Percentiles rank a stretch among this genome's conserved stretches.
Conservation (phyloP, 2,888 invertebrate species). For the Philonicus albiceps region DNA sequence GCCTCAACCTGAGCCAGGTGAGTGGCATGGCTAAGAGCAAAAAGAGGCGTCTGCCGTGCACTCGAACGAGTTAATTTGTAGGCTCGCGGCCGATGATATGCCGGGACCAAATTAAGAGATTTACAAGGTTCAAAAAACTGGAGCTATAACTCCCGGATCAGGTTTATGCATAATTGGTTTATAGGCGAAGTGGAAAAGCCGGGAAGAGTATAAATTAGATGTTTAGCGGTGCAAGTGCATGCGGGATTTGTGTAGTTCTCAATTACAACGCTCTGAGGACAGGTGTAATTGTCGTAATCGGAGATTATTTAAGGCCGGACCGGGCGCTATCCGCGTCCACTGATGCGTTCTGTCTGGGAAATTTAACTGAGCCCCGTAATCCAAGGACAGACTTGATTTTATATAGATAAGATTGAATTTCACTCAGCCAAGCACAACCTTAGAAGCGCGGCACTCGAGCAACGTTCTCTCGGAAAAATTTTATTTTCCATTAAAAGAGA, state of each 20-base stretch:
- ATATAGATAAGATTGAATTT: background rate
- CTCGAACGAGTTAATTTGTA: slow-evolving; percentile 70
- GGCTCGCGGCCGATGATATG: slow-evolving; percentile 66
- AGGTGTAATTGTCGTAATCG: slow-evolving; percentile 32
- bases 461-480: background rate
- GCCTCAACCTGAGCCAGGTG: slow-evolving; percentile 1
- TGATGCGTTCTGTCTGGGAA: background rate
- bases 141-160: slow-evolving; percentile 30
- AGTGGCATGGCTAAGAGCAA: slow-evolving; percentile 55
- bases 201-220: slow-evolving; percentile 12
- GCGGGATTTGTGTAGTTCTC: slow-evolving; percentile 1
- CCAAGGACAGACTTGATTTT: background rate
- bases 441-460: background rate
- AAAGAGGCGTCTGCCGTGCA: slow-evolving; percentile 65
- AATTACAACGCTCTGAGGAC: background rate
- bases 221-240: background rate
- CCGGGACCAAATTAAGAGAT: slow-evolving; percentile 46
- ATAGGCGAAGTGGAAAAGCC: background rate
- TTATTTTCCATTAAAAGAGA: background rate
- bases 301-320: slow-evolving; percentile 1
- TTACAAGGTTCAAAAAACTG: slow-evolving; percentile 42
- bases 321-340: background rate
- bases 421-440: background rate
- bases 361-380: background rate
- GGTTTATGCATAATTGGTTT: slow-evolving; percentile 31